Evolutionary conservation across 2,113 vertebrate genomes (phyloP).

Genomic region (Cathartes aura): DNA sequence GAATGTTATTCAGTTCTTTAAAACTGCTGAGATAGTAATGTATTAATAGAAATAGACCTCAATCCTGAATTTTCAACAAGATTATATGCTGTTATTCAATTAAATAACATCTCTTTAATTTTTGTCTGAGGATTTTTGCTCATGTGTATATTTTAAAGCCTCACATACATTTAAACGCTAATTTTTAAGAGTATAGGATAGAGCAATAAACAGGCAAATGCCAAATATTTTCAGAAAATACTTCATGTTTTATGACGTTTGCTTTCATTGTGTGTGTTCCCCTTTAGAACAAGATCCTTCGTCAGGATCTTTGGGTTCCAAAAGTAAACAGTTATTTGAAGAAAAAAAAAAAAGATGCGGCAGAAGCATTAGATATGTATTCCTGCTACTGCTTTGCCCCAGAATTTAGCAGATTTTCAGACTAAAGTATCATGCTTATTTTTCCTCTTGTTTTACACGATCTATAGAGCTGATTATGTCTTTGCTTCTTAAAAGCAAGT

Average conservation of each 20-base stretch:
- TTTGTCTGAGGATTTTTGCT: not conserved
- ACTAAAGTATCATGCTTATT: not conserved
- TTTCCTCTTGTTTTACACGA: not conserved
- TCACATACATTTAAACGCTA: not conserved
- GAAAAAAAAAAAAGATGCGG: not conserved
- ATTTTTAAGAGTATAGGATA: not conserved
- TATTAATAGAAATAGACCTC: not conserved
- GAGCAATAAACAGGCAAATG: not conserved
- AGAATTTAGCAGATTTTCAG: not conserved
- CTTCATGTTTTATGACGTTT: not conserved
- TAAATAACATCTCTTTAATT: not conserved
- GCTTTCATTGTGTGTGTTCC: not conserved
- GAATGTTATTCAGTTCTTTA: not conserved
- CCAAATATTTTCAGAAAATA: not conserved
- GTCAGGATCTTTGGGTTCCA: not conserved
- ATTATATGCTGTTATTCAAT: not conserved
- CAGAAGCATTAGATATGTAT: not conserved
- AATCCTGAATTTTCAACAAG: not conserved
- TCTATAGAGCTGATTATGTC: not conserved
- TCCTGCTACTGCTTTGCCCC: not conserved
- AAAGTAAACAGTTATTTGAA: not conserved
- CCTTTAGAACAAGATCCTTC: not conserved
- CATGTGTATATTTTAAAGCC: not conserved
- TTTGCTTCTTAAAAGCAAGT: not conserved
- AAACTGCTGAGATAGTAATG: not conserved